phyloP scores from a whole-genome alignment of 1,140 invertebrate species.

The Zophobas atratus region DNA sequence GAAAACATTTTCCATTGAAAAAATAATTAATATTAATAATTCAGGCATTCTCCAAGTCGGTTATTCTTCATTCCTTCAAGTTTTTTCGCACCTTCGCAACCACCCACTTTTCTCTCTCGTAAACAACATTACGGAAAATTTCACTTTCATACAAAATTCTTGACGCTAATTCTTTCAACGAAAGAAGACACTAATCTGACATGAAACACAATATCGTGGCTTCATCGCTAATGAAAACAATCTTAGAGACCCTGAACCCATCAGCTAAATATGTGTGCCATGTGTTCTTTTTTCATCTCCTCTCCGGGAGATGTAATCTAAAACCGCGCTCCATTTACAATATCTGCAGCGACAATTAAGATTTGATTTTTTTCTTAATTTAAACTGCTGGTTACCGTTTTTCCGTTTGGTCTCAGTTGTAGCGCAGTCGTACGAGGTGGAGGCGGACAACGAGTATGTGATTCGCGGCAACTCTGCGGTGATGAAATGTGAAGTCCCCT shows the following conservation, averaged over 20 bases:
- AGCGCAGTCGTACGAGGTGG: conserved; percentile 84
- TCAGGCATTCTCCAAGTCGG: too few species aligned
- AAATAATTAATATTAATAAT: too few species aligned
- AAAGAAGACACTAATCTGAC: background rate
- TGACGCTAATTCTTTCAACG: background rate
- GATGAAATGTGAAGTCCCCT: conserved; percentile 90
- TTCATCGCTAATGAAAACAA: conserved; percentile 5
- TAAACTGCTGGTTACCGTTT: conserved; percentile 16
- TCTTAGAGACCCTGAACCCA: conserved; percentile 3
- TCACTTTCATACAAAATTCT: background rate
- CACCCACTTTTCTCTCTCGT: too few species aligned
- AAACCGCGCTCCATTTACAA: background rate
- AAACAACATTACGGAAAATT: background rate
- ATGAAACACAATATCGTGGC: conserved; percentile 3
- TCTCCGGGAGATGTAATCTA: background rate
- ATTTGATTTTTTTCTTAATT: conserved; percentile 24
- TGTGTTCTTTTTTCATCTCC: background rate
- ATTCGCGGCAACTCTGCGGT: conserved; percentile 90
- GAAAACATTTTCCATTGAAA: too few species aligned
- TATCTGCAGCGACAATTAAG: background rate
- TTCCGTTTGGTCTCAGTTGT: conserved; percentile 76
- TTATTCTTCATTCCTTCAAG: too few species aligned
- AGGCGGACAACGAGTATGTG: conserved; percentile 89
- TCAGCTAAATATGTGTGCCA: conserved; percentile 16
- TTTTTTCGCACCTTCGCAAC: too few species aligned